Conservation (phyloP, 2,113 vertebrate species). For the Psophia crepitans region DNA sequence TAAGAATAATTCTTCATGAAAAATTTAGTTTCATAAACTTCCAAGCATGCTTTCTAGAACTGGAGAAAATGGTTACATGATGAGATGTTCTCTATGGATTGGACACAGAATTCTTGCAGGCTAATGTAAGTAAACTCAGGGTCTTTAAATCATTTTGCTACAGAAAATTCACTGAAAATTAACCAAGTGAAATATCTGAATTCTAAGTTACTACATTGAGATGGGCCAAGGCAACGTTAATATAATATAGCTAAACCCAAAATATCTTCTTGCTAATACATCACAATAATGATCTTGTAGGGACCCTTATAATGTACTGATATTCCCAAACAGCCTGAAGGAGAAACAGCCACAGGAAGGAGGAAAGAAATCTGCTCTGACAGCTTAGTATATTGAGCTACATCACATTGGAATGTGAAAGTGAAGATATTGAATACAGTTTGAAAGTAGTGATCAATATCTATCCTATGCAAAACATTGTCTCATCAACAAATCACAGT, state of each 20-base stretch:
- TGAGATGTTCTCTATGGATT: not conserved
- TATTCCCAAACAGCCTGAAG: not conserved
- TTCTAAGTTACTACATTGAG: not conserved
- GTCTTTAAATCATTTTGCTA: not conserved
- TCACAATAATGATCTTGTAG: not conserved
- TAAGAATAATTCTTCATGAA: not conserved
- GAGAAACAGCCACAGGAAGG: not conserved
- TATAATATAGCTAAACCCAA: not conserved
- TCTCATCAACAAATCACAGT: not conserved
- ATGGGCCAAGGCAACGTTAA: not conserved
- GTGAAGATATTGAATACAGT: not conserved
- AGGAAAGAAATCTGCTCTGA: not conserved
- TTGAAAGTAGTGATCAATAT: not conserved
- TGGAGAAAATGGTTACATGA: not conserved
- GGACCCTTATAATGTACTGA: not conserved
- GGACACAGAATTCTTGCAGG: not conserved
- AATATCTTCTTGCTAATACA: not conserved
- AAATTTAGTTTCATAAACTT: not conserved
- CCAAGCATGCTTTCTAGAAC: not conserved
- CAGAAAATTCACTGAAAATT: not conserved
- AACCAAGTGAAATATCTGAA: not conserved
- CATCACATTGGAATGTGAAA: not conserved
- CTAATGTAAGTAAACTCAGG: not conserved
- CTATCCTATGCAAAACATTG: not conserved
- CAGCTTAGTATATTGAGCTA: not conserved